Conservation (phyloP, 2,888 invertebrate genomes). For the Lasius platythorax region DNA sequence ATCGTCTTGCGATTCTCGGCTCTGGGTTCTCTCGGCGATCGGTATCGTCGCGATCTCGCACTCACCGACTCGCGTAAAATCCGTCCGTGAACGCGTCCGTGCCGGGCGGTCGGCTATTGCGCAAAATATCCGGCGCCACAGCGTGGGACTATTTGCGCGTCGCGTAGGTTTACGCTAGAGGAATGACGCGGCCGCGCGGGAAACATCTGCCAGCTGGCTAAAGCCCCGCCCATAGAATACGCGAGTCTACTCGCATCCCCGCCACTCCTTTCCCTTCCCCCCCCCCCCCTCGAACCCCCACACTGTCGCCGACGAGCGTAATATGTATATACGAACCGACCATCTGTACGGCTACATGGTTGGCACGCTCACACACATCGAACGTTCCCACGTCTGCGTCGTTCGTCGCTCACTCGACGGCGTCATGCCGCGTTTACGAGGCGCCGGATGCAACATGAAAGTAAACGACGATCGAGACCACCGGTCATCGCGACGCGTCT, state of each 20-base stretch:
- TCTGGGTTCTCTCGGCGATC: conserved; percentile 40
- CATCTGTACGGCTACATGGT: conserved; percentile 33
- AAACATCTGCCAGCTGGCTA: conserved; percentile 88
- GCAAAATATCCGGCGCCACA: conserved; percentile 64
- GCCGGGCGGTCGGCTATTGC: conserved; percentile 56
- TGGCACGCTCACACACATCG: conserved; percentile 7
- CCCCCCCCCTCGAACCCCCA: neutral
- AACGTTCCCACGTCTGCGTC: conserved; percentile 10
- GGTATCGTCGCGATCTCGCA: conserved; percentile 8
- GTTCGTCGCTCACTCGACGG: conserved; percentile 14
- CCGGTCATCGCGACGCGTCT: conserved; percentile 46
- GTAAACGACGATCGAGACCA: conserved; percentile 62
- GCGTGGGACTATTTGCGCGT: conserved; percentile 77
- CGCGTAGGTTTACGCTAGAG: conserved; percentile 82
- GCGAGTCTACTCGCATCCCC: conserved; percentile 72
- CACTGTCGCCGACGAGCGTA: conserved; percentile 54
- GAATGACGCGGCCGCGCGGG: conserved; percentile 84
- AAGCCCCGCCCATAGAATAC: conserved; percentile 87
- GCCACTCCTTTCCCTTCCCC: neutral
- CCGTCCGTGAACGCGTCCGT: conserved; percentile 28
- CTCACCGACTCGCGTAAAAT: conserved; percentile 15
- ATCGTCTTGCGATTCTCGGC: conserved; percentile 45
- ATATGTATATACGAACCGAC: conserved; percentile 30
- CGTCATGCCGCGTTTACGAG: conserved; percentile 55
- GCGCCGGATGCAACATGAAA: conserved; percentile 66